Base-by-base conservation (phyloP, 2,113 vertebrate genomes). In the Oreochromis aureus region DNA sequence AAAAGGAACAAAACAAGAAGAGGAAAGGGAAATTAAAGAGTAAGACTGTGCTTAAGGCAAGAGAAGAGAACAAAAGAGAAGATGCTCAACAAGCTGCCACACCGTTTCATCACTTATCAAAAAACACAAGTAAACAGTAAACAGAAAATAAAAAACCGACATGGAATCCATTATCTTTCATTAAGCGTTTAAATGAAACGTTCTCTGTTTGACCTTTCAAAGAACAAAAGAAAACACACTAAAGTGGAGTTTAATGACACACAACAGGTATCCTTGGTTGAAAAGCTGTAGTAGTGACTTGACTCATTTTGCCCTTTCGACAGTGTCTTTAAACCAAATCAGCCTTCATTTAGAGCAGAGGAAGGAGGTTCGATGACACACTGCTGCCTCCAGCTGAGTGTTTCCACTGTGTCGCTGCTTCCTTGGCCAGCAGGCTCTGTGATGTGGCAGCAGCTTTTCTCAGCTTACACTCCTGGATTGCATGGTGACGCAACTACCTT, bases 391-490 rank as follows among this genome's bases (percentile, higher is more conserved):
- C 86, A 88, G 86, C 46, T 78, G 46, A 53, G 73, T 53, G 73
- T 53, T 78, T 78, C 46, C 41, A n/a, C 46, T 78, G 73, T 78
- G 27, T 53, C 18, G 18, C 80, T 59, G 61, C 54, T 7, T 89
- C 51, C 66, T 82, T 18, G 36, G 80, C 18, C 80, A 59, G 59
- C 46, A 78, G 46, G 13, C 6, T 18, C 73, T 78, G 73, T 32
- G n/a, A 13, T 88, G 86, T 91, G 88, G 83, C 86, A 86, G 81
- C 2, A 76, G 61, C 80, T 56, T 76, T 81, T 88, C 53, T 80
- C 73, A 66, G 22, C 80, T 81, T 34, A 56, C 44, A 86, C 27
- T 24, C 51, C 6, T 63, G 18, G 63, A 92, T 76, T 81, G 81
- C 63, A 78, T 36, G 71, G 30, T 58, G 73, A 78, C 4, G 7